Conservation (phyloP, 2,797 vertebrate species). For the Crocidura indochinensis region DNA sequence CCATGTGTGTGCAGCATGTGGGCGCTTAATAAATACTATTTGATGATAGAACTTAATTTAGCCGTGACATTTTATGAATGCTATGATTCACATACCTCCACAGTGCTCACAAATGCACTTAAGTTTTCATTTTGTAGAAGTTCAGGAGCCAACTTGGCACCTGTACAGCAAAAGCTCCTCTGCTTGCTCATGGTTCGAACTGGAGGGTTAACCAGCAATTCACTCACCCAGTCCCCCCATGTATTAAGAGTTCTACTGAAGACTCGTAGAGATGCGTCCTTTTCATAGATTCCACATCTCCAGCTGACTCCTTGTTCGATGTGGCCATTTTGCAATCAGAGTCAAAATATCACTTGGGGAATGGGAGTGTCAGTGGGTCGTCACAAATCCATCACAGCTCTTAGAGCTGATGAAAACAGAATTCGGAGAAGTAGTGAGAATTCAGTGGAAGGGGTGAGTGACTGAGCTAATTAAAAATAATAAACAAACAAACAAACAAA, state of each 20-base stretch:
- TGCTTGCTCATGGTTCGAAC: neutral
- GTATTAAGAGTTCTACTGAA: neutral
- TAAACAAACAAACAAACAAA: neutral
- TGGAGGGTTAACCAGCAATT: neutral
- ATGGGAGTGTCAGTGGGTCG: neutral
- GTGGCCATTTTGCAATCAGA: conserved; percentile 15
- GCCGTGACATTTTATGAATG: conserved; percentile 81
- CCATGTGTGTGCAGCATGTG: conserved; percentile 52
- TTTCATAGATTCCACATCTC: neutral
- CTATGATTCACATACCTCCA: conserved; percentile 76
- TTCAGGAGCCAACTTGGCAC: conserved; percentile 52
- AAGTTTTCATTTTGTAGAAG: conserved; percentile 69
- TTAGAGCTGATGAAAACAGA: neutral
- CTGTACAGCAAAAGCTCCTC: conserved; percentile 13
- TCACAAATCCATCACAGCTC: neutral
- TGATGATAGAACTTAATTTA: conserved; percentile 81
- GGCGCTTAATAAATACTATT: conserved; percentile 83
- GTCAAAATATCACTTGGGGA: conserved; percentile 1
- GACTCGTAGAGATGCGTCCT: neutral
- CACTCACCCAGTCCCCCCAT: conserved; percentile 1
- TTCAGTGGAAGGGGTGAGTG: neutral
- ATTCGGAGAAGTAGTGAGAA: neutral
- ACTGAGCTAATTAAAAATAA: no score
- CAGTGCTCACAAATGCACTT: conserved; percentile 63
- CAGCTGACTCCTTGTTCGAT: neutral